phyloP scores from a whole-genome alignment of 2,888 invertebrate species.

The Ormyrus labotus region DNA sequence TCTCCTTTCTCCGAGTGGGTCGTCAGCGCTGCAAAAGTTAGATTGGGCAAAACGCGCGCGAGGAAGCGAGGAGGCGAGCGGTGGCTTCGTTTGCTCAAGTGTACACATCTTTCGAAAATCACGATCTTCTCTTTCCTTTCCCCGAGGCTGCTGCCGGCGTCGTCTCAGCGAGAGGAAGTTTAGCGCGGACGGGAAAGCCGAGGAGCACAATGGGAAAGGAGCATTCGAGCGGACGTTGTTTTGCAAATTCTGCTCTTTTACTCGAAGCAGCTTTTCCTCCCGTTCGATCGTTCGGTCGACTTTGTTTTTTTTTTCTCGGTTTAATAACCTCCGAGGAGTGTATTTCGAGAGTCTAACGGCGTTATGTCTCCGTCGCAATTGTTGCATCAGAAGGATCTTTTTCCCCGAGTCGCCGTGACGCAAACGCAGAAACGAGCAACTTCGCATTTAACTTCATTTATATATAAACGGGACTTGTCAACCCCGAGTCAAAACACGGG shows the following conservation, averaged over 20 bases:
- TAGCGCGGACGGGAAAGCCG: slow-evolving; percentile 2
- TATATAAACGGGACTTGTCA: neutral
- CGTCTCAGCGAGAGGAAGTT: slow-evolving; percentile 27
- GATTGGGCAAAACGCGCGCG: slow-evolving; percentile 42
- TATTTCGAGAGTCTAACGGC: too few relatives aligned
- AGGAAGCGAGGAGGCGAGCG: too few relatives aligned
- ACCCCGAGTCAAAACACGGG: neutral
- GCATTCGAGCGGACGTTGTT: neutral
- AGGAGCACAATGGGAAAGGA: neutral
- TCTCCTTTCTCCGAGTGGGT: slow-evolving; percentile 33
- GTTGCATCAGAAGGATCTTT: too few relatives aligned
- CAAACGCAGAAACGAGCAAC: neutral
- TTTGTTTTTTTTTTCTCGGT: too few relatives aligned
- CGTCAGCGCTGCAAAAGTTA: slow-evolving; percentile 51
- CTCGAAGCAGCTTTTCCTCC: too few relatives aligned
- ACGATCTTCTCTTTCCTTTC: slow-evolving; percentile 15
- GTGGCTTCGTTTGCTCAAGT: slow-evolving; percentile 5
- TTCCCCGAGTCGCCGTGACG: too few relatives aligned
- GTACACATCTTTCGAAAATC: slow-evolving; percentile 54
- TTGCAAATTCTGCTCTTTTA: slow-evolving; percentile 11
- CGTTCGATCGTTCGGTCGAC: too few relatives aligned
- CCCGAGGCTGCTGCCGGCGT: neutral
- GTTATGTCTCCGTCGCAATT: too few relatives aligned
- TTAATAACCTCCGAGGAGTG: too few relatives aligned
- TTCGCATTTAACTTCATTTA: slow-evolving; percentile 2